Base-by-base conservation (phyloP, 2,797 vertebrate genomes). In the Lepilemur ruficaudatus region DNA sequence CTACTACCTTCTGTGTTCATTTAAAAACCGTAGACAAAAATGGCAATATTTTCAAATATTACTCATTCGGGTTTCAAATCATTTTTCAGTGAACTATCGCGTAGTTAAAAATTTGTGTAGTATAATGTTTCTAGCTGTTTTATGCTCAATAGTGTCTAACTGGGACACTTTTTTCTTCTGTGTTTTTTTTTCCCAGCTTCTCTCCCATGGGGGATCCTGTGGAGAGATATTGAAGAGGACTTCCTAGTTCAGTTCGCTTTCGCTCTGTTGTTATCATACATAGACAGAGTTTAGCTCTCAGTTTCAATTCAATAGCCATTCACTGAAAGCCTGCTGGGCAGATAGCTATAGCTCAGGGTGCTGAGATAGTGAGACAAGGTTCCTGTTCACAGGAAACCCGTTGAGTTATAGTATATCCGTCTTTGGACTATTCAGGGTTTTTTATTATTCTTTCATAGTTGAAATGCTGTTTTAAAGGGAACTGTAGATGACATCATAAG, bases 171-270 rank as follows among this genome's bases (percentile, higher is more conserved):
- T 70, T 35, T 73, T 23, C 8, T 15, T 35, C 35, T 50, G 13
- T 57, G 10, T 32, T 6, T n/a, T 35, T 32, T 59, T 32, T 25
- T 61, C 46, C 5, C 35, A 38, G n/a, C 69, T 96, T 70, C 35
- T 84, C 5, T 79, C 88, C 88, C 63, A 46, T 87, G 17, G 81
- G n/a, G 83, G 20, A 83, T 50, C 87, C 93, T 82, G 61, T 82
- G 76, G 95, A 90, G 96, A 82, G n/a, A 72, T 59, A 94, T 59
- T 12, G 8, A 96, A 97, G 86, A 79, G 93, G 30, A 96, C 85
- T 91, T 96, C 79, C 83, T 72, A 80, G 55, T 76, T 96, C 63
- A 90, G 63, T 76, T 91, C 41, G 81, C 95, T 98, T 88, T 91
- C 30, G 38, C 55, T 91, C 38, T 65, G 76, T 30, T 93, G 67